Base-by-base conservation (phyloP, 2,113 vertebrate species). In the Acanthisitta chloris region DNA sequence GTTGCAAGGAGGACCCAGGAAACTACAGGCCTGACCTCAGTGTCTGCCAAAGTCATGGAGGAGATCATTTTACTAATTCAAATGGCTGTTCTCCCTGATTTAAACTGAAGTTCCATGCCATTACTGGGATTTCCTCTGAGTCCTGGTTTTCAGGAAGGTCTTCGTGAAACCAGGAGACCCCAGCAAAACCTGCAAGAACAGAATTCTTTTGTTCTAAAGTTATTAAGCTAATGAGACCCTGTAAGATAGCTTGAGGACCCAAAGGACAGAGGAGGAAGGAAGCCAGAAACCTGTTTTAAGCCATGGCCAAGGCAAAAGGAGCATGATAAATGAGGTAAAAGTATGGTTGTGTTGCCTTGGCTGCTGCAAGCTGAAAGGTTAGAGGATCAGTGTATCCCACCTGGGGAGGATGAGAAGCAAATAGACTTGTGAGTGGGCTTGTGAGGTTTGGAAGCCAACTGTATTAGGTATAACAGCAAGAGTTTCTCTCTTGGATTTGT, bases 211-310 rank as follows among this genome's bases (percentile, higher is more conserved):
- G 33, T 67, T 84, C 38, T 77, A 20, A 95, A 90, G 54, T 81
- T 92, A 6, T 87, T 95, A 94, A 94, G 42, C 88, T 94, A 94
- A 78, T 90, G 83, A 96, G 43, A 48, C 64, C 74, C 62, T 82
- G 82, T 36, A 80, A 46, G 29, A 94, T 45, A 38, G n/a, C 73
- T 82, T 38, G 65, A 86, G 21, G 85, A 74, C 83, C 55, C 85
- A 87, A 80, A 61, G 88, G 36, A 58, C 74, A 88, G 91, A 81
- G 40, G 59, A 86, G 95, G 77, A 95, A 94, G 83, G 94, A 97
- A 96, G 81, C 18, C 74, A 86, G 81, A 95, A 94, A 73, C 54
- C 64, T 84, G 61, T 45, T 95, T 92, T 86, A 94, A 92, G 23
- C 71, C 78, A 31, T 90, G 58, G 64, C 42, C 58, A 81, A 73